These are phyloP conservation scores for Gymnothorax javanicus DNA, from an alignment of 2,797 vertebrate genomes.

Conservation along the genomic window DNA sequence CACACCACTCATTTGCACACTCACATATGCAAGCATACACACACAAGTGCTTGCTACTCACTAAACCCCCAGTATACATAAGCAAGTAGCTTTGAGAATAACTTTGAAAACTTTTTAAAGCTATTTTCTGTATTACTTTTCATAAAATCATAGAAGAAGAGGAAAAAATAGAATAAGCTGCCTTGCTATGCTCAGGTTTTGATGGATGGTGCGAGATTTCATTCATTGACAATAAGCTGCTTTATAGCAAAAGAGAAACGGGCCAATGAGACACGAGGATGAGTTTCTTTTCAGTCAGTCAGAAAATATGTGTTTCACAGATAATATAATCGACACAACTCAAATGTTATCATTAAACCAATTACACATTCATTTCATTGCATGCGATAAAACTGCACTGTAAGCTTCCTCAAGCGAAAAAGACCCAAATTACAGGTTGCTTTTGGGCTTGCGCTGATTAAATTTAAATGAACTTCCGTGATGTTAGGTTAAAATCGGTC, in stretches of 20 bases:
- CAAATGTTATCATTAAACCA: constrained; percentile 53
- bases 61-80: not conserved
- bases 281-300: constrained; percentile 24
- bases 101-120: not conserved
- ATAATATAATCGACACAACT: constrained; percentile 45
- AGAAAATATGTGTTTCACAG: constrained; percentile 48
- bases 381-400: constrained; percentile 44
- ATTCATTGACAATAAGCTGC: not conserved
- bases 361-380: constrained; percentile 49
- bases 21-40: too few relatives aligned
- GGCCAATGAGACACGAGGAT: not conserved
- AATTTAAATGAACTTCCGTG: constrained; percentile 64
- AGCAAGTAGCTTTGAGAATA: not conserved
- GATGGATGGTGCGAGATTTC: not conserved
- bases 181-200: not conserved
- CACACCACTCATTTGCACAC: too few relatives aligned
- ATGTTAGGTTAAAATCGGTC: constrained; percentile 50
- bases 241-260: not conserved
- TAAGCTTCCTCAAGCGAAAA: constrained; percentile 54
- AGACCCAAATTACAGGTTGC: constrained; percentile 52
- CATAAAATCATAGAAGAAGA: not conserved
- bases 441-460: constrained; percentile 55
- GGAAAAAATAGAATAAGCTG: not conserved
- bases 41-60: not conserved
- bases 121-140: not conserved